Percentiles rank a stretch among this genome's conserved stretches.
Conservation (phyloP, 2,797 vertebrate species). For the Lepilemur septentrionalis region DNA sequence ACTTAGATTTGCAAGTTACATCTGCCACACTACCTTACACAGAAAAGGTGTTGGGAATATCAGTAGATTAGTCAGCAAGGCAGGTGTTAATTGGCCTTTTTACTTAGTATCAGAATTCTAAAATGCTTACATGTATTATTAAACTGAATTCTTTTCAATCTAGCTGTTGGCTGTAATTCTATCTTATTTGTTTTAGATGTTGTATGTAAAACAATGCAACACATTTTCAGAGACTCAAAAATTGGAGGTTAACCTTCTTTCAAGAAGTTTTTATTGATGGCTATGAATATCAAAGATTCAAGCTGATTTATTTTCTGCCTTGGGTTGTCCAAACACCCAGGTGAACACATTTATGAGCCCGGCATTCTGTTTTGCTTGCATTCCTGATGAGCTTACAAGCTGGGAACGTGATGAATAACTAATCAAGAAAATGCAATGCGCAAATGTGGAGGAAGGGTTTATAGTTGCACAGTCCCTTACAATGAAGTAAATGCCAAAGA, state of each 20-base stretch:
- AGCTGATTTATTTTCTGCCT: constrained; percentile 45
- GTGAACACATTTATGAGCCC: constrained; percentile 55
- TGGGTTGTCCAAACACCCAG: constrained; percentile 70
- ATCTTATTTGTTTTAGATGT: neutral
- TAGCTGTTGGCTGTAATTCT: neutral
- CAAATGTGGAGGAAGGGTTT: constrained; percentile 41
- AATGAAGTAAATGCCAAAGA: constrained; percentile 60
- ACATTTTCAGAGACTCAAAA: neutral
- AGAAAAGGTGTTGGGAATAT: constrained; percentile 72
- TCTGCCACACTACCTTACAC: neutral
- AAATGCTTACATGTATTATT: constrained; percentile 21
- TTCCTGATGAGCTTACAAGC: constrained; percentile 60
- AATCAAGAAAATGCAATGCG: constrained; percentile 75
- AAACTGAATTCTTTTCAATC: constrained; percentile 18
- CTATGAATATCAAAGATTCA: constrained; percentile 10
- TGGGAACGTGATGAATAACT: constrained; percentile 53
- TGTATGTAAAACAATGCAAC: neutral
- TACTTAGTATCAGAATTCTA: constrained; percentile 54
- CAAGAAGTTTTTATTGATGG: neutral
- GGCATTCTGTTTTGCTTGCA: neutral
- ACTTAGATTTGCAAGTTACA: constrained; percentile 15
- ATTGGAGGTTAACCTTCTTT: neutral
- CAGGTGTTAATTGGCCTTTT: constrained; percentile 58
- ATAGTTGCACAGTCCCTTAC: constrained; percentile 18
- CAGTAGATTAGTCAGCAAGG: constrained; percentile 40